Base-by-base conservation (phyloP, 2,113 vertebrate species). In the Caracal caracal region DNA sequence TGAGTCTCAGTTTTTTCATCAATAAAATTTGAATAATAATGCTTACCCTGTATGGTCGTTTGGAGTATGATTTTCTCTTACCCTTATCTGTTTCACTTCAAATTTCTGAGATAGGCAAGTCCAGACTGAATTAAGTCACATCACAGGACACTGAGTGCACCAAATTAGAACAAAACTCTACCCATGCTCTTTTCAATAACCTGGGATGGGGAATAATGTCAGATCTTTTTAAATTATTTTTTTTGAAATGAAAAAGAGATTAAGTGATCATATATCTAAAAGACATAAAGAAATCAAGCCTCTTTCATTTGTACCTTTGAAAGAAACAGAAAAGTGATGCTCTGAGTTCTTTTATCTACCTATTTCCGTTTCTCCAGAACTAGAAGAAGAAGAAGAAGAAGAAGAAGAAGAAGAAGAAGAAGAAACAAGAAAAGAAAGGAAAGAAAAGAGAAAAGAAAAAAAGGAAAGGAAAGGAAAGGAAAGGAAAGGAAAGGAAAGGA, bases 371-470 rank as follows among this genome's bases (percentile, higher is more conserved):
- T 94, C 11, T 79, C 10, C 3, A 85, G 75, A n/a, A 79, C 40
- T 5, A 9, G 40, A 59, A 59, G 19, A 9, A 59, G 56, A 59
- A 59, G 19, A 22, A 59, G 56, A 7, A 56, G 16, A 56, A 59
- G 56, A 7, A 59, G 7, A 59, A 22, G 56, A 9, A 59, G 20
- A 22, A 22, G 7, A 22, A 22, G 56, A 8, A 59, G 20, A 8
- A 59, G 20, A 22, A 22, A 8, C 1, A 56, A 8, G 6, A 56
- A 6, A 22, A 9, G 2, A 22, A 20, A 49, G 49, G 13, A 49
- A 49, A 49, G 3, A 49, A 0, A 49, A 13, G 0, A 49, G 11
- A 49, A 13, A 49, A 49, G 2, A 49, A 3, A 13, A 2, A 49
- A 49, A 49, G 1, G 2, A 49, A 49, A 49, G 10, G 47, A 49